Base-by-base conservation (phyloP, 1,140 invertebrate species). In the Trachelipus rathkii region DNA sequence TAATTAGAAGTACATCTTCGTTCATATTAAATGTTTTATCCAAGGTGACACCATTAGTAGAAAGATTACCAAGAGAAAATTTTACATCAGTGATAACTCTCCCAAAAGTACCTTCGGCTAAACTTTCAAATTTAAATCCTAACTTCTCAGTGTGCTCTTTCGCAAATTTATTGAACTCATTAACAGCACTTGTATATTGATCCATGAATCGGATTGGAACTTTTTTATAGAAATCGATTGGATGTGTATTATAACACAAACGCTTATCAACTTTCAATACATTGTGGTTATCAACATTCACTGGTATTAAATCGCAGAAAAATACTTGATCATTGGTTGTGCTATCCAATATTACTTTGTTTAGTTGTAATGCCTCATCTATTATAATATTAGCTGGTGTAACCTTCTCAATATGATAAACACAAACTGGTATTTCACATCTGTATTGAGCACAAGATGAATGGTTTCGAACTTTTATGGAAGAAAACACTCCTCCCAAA, bases 291-390 rank as follows among this genome's bases (percentile, higher is more conserved):
- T 60, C 50, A 60, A 60, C 19, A 60, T 60, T 60, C 4, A 60
- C 19, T 13, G 50, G 50, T 8, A 60, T 3, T 60, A 60, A 13
- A 60, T 60, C 50, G 8, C 2, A 60, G 19, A 60, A 60, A 13
- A 60, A 60, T 15, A 19, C 50, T 60, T 60, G 50, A 60, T 60
- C 50, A 60, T 60, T 60, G 50, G 50, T 60, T 60, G 50, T 60
- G 50, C 19, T 60, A 19, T 60, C 50, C 19, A 60, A 60, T 60
- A 60, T 60, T 13, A 60, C 11, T 60, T 60, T 60, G 8, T 60
- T 2, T 2, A 60, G 19, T 19, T 60, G 11, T 60, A 60, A 60
- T 1, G 50, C 50, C 1, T 19, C 19, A 19, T 13, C 19, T 13
- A 60, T 60, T 60, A 60, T 15, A 19, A 15, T 15, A 60, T 60